phyloP scores from a whole-genome alignment of 2,888 invertebrate species.

The Drosophila mulleri region DNA sequence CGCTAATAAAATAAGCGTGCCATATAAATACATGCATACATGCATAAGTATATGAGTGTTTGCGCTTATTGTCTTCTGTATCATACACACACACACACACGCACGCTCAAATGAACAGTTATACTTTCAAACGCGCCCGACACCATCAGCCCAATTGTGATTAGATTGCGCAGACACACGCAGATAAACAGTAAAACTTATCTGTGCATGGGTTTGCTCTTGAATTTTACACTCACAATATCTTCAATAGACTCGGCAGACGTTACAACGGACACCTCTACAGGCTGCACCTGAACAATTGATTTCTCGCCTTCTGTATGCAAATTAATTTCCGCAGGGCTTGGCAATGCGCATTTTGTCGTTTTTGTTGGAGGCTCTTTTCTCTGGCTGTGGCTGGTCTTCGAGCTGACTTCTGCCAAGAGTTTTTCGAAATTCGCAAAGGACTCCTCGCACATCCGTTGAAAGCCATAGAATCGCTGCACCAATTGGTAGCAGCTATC shows the following conservation, averaged over 20 bases:
- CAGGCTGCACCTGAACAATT: slow-evolving; percentile 10
- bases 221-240: slow-evolving; percentile 57
- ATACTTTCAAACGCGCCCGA: slow-evolving; percentile 16
- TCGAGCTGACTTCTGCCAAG: slow-evolving; percentile 38
- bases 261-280: not conserved
- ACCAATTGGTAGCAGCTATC: slow-evolving; percentile 71
- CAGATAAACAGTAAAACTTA: slow-evolving; percentile 3
- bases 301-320: not conserved
- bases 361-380: not conserved
- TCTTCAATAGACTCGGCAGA: slow-evolving; percentile 43
- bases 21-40: not conserved
- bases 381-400: not conserved
- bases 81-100: not conserved
- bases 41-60: not conserved
- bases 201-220: slow-evolving; percentile 2
- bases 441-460: slow-evolving; percentile 77
- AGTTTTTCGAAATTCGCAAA: slow-evolving; percentile 62
- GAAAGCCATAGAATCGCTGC: slow-evolving; percentile 74
- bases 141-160: slow-evolving; percentile 37
- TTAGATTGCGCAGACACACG: slow-evolving; percentile 43
- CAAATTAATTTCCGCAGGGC: not conserved
- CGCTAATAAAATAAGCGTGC: slow-evolving; percentile 26
- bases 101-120: slow-evolving; percentile 23
- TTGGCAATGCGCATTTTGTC: not conserved
- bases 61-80: slow-evolving; percentile 32